Percentiles rank a stretch among this genome's conserved stretches.
phyloP scores from a whole-genome alignment of 2,113 vertebrate species.

The Melanotaenia duboulayi region DNA sequence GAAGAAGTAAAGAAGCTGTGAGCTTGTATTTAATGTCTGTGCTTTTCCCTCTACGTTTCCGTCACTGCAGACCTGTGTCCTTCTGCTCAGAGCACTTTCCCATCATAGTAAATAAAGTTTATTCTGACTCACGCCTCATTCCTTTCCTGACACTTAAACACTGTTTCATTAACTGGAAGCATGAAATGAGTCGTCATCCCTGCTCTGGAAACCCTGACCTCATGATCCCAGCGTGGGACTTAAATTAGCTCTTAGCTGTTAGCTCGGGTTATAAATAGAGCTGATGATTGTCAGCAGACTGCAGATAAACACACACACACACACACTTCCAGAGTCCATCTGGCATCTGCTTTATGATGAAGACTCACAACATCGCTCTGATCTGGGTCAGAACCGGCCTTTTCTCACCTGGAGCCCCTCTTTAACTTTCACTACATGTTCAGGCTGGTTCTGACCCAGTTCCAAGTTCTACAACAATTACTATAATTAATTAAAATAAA shows the following conservation, averaged over 20 bases:
- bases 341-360: no score
- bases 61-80: not conserved
- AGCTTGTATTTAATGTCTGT: no score
- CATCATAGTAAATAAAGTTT: slow-evolving; percentile 1
- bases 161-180: no score
- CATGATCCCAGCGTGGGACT: slow-evolving; percentile 9
- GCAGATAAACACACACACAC: slow-evolving; percentile 42
- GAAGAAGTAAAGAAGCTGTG: no score
- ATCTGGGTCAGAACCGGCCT: no score
- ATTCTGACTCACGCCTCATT: not conserved
- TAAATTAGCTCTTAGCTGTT: slow-evolving; percentile 19
- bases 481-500: no score
- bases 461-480: no score
- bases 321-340: no score
- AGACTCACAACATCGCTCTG: no score
- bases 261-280: slow-evolving; percentile 52
- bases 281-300: slow-evolving; percentile 39
- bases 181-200: not conserved
- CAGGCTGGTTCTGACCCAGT: no score
- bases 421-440: no score
- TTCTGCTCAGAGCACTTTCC: not conserved
- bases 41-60: not conserved
- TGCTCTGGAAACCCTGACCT: not conserved
- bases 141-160: not conserved
- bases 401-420: no score